These are phyloP conservation scores for Megathymus violae DNA, from an alignment of 1,140 invertebrate genomes.

Conservation along the genomic window DNA sequence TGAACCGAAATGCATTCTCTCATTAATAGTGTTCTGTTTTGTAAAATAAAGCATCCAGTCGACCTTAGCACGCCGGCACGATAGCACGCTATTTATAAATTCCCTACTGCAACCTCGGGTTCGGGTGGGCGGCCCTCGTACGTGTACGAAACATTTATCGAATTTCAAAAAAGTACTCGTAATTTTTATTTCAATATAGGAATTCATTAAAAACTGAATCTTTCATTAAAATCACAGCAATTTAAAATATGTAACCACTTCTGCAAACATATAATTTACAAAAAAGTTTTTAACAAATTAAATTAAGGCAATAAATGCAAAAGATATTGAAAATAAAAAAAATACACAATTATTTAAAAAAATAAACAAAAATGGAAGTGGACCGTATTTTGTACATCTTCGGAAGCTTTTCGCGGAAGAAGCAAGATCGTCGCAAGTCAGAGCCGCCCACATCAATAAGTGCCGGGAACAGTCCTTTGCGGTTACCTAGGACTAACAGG, in stretches of 20 bases:
- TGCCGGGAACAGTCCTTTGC: constrained; percentile 72
- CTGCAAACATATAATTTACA: not conserved
- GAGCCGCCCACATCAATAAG: constrained; percentile 72
- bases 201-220: no score
- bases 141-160: not conserved
- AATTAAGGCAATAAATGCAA: no score
- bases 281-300: constrained; percentile 15
- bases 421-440: constrained; percentile 78
- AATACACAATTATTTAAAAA: not conserved
- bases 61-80: constrained; percentile 36
- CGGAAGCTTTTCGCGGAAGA: constrained; percentile 84
- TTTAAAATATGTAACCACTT: not conserved
- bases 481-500: constrained; percentile 45
- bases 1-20: constrained; percentile 24
- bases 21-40: constrained; percentile 26
- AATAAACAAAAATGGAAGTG: constrained; percentile 80
- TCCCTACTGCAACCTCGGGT: not conserved
- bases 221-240: not conserved
- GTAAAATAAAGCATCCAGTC: constrained; percentile 48
- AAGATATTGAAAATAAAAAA: not conserved
- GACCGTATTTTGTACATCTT: constrained; percentile 85
- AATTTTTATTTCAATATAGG: no score
- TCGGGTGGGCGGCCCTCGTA: not conserved
- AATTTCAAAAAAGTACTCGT: no score
- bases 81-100: constrained; percentile 45